These are phyloP conservation scores for Casuarius casuarius DNA, from an alignment of 2,113 vertebrate species.

Conservation along the genomic window DNA sequence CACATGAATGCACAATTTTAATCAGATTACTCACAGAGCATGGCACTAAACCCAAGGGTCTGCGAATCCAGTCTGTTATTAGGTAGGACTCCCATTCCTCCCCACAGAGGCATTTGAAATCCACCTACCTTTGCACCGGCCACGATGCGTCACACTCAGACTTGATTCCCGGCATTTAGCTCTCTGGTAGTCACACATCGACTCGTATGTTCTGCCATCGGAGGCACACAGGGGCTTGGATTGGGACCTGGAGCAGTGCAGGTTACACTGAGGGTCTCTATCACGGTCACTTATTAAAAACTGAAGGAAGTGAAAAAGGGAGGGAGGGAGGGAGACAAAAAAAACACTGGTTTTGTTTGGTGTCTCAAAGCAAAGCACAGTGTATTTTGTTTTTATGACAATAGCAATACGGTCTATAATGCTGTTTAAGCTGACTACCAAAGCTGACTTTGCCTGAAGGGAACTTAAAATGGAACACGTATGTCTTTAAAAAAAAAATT, in stretches of 20 bases:
- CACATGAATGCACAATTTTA: background rate
- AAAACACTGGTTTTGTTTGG: background rate
- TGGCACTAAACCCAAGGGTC: background rate
- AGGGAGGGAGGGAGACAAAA: background rate
- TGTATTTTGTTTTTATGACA: background rate
- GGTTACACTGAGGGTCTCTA: conserved; percentile 87
- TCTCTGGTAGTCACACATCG: conserved; percentile 93
- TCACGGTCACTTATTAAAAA: conserved; percentile 93
- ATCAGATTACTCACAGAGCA: background rate
- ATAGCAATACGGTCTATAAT: background rate
- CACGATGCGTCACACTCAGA: conserved; percentile 85
- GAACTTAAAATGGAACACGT: background rate
- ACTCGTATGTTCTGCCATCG: conserved; percentile 91
- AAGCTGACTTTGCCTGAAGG: conserved; percentile 19
- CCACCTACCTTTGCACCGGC: conserved; percentile 91
- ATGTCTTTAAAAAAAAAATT: background rate
- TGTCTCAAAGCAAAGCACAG: background rate
- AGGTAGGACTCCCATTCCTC: background rate
- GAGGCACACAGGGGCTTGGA: conserved; percentile 93
- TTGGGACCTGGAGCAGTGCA: conserved; percentile 87
- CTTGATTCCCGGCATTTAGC: conserved; percentile 91
- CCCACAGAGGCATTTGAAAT: background rate
- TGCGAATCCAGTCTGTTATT: background rate
- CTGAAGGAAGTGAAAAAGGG: conserved; percentile 68
- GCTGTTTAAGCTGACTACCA: background rate